Evolutionary conservation across 2,888 invertebrate genomes (phyloP).

Genomic region (Dolomedes plantarius): DNA sequence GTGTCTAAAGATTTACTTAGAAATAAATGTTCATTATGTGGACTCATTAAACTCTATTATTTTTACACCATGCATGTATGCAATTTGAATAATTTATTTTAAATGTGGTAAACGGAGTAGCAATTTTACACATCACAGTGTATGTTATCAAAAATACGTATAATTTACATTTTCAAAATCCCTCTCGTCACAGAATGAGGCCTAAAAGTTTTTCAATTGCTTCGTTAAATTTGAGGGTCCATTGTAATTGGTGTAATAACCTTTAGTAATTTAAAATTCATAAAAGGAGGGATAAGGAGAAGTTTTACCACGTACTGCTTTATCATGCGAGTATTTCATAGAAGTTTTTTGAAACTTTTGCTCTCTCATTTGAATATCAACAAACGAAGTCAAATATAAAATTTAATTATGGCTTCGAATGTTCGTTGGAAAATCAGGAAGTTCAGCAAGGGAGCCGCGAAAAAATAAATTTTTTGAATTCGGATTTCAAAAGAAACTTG

Average conservation of each 20-base stretch:
- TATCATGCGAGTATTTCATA: conserved; percentile 36
- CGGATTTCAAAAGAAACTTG: conserved; percentile 38
- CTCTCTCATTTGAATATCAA: conserved; percentile 56
- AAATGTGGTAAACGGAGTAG: no score
- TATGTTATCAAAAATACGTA: no score
- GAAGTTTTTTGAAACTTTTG: conserved; percentile 26
- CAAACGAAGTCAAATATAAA: conserved; percentile 67
- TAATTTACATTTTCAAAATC: no score
- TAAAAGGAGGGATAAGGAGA: not conserved
- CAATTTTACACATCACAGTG: no score
- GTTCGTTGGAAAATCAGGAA: conserved; percentile 56
- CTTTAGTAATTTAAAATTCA: conserved; percentile 9
- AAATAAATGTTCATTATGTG: no score
- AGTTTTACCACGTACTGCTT: conserved; percentile 6
- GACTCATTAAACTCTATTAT: no score
- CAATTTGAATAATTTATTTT: no score
- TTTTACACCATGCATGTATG: no score
- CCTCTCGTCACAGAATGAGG: no score
- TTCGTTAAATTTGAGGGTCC: conserved; percentile 28
- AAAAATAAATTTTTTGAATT: conserved; percentile 43
- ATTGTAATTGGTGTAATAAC: conserved; percentile 21
- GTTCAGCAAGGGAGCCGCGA: conserved; percentile 13
- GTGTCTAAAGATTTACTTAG: no score
- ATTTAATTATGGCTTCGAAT: conserved; percentile 63
- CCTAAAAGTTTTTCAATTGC: not conserved